Conservation (phyloP, 2,797 vertebrate genomes). For the Dallia pectoralis region DNA sequence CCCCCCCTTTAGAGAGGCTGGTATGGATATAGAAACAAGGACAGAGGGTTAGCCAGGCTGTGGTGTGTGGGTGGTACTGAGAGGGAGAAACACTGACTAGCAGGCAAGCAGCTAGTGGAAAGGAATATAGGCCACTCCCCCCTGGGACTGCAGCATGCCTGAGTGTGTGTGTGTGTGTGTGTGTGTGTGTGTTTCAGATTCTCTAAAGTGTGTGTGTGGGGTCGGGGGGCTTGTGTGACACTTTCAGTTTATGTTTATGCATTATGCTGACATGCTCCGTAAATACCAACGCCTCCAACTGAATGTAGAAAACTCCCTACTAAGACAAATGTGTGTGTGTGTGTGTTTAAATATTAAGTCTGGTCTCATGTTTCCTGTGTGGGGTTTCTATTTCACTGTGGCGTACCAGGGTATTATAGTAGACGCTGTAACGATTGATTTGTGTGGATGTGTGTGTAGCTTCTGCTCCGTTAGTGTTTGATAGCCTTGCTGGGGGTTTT, state of each 20-base stretch:
- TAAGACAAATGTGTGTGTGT: background rate
- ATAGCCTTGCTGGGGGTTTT: background rate
- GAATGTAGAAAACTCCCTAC: background rate
- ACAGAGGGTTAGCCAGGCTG: constrained; percentile 70
- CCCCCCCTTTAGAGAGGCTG: constrained; percentile 59
- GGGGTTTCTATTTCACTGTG: background rate
- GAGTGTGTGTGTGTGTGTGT: constrained; percentile 46
- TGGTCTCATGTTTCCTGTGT: background rate
- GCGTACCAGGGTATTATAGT: background rate
- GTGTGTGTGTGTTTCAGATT: constrained; percentile 52
- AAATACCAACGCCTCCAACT: background rate
- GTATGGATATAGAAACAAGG: constrained; percentile 63
- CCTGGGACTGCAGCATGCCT: constrained; percentile 69
- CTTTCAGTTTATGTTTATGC: background rate
- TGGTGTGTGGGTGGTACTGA: constrained; percentile 70
- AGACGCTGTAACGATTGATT: background rate
- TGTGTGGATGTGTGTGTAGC: background rate
- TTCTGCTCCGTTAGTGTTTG: background rate
- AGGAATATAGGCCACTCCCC: constrained; percentile 59
- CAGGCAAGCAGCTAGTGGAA: constrained; percentile 55
- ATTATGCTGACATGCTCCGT: constrained; percentile 3
- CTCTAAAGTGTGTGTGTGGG: constrained; percentile 35
- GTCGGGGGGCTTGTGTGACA: constrained; percentile 56
- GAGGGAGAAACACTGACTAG: constrained; percentile 43
- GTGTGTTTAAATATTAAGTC: background rate